A percentile compares a stretch with the other conserved stretches of the same genome.
Evolutionary conservation across 2,888 invertebrate species (phyloP).

Genomic region (Troides aeacus): DNA sequence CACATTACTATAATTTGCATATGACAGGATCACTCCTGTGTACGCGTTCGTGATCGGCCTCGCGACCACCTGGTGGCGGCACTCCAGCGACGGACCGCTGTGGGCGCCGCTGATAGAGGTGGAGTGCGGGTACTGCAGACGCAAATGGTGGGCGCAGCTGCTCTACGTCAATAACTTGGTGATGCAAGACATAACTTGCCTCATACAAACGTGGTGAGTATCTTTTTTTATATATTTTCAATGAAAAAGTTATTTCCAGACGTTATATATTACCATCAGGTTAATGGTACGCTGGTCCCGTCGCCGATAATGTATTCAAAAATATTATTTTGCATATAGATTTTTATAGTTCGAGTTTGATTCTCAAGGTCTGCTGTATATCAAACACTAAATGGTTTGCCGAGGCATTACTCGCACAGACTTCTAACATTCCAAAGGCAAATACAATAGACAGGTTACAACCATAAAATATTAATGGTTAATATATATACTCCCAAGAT

Average conservation of each 20-base stretch:
- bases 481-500: no score
- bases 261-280: no score
- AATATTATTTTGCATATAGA: no score
- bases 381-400: background rate
- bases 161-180: conserved; percentile 40
- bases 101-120: conserved; percentile 36
- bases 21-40: conserved; percentile 37
- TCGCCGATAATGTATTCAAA: no score
- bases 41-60: conserved; percentile 37
- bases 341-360: no score
- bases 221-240: no score
- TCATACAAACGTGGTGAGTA: conserved; percentile 40
- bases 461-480: no score
- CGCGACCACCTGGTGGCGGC: conserved; percentile 39
- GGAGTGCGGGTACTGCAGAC: conserved; percentile 38
- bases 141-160: conserved; percentile 39
- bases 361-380: background rate
- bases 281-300: no score
- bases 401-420: background rate
- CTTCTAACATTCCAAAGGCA: background rate
- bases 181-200: conserved; percentile 34
- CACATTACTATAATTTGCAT: background rate
- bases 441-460: background rate
- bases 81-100: conserved; percentile 34
- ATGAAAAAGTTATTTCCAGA: no score